Percentiles rank a stretch among this genome's conserved stretches.
Evolutionary conservation across 1,140 invertebrate species (phyloP).

Genomic region (Neelides sp.): DNA sequence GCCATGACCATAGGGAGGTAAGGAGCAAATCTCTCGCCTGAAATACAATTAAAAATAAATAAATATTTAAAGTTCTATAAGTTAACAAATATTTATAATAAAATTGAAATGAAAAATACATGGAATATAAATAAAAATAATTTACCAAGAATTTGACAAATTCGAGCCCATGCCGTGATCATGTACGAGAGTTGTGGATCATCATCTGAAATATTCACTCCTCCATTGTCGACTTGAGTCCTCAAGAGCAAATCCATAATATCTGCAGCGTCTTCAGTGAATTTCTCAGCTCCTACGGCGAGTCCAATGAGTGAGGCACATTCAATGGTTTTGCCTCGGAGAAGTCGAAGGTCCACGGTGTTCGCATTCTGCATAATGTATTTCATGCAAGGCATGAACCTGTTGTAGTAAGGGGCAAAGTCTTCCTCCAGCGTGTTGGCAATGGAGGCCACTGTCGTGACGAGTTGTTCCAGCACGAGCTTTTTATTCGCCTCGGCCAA

Average conservation of each 20-base stretch:
- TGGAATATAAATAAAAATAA: constrained; percentile 6
- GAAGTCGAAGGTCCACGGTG: constrained; percentile 68
- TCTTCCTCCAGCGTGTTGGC: constrained; percentile 97
- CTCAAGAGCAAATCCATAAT: constrained; percentile 92
- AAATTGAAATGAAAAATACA: constrained; percentile 4
- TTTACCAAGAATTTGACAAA: constrained; percentile 88
- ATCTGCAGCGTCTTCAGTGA: constrained; percentile 82
- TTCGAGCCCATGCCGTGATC: constrained; percentile 96
- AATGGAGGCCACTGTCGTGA: constrained; percentile 95
- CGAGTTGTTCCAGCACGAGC: constrained; percentile 91
- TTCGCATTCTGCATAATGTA: constrained; percentile 93
- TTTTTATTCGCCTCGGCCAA: constrained; percentile 48
- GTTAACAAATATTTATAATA: background rate
- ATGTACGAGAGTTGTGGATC: constrained; percentile 96
- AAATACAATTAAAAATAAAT: constrained; percentile 12
- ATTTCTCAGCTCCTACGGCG: constrained; percentile 92
- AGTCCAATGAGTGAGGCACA: constrained; percentile 96
- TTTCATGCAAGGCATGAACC: constrained; percentile 59
- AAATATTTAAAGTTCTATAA: background rate
- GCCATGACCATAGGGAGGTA: constrained; percentile 97
- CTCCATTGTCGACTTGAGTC: constrained; percentile 56
- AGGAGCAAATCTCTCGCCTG: constrained; percentile 82
- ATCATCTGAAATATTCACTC: constrained; percentile 70
- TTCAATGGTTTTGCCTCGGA: constrained; percentile 92
- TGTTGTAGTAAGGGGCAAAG: constrained; percentile 63